Conservation (phyloP, 2,888 invertebrate species). For the Ypsolopha scabrella region DNA sequence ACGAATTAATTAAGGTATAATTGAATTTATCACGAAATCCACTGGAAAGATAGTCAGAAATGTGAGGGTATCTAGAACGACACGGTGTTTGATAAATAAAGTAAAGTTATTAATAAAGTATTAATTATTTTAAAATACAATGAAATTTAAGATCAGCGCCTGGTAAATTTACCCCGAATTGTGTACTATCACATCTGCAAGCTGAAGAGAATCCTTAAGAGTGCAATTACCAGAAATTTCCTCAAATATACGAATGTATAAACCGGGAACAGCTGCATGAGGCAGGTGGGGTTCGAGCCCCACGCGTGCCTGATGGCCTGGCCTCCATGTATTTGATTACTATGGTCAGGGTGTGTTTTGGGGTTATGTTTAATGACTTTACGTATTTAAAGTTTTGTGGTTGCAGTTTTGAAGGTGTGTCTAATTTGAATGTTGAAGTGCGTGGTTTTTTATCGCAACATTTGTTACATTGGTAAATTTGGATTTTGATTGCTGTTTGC, state of each 20-base stretch:
- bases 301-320: not conserved
- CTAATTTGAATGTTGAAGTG: too few relatives aligned
- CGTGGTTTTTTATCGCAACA: too few relatives aligned
- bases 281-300: constrained; percentile 40
- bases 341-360: not conserved
- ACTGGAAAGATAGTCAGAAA: not conserved
- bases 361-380: not conserved
- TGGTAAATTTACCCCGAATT: too few relatives aligned
- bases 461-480: too few relatives aligned
- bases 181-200: constrained; percentile 38
- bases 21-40: constrained; percentile 30
- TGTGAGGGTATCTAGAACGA: too few relatives aligned
- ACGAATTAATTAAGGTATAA: constrained; percentile 32
- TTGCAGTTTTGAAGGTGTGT: too few relatives aligned
- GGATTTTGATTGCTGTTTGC: too few relatives aligned
- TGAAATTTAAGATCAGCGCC: too few relatives aligned
- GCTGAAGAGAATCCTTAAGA: constrained; percentile 30
- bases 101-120: too few relatives aligned
- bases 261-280: constrained; percentile 46
- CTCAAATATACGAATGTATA: constrained; percentile 27
- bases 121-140: too few relatives aligned
- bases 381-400: too few relatives aligned
- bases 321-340: not conserved
- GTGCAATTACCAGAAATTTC: constrained; percentile 33
- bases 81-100: too few relatives aligned